Percentiles rank a stretch among this genome's conserved stretches.
phyloP scores from a whole-genome alignment of 2,113 vertebrate genomes.

The Phaethon lepturus region DNA sequence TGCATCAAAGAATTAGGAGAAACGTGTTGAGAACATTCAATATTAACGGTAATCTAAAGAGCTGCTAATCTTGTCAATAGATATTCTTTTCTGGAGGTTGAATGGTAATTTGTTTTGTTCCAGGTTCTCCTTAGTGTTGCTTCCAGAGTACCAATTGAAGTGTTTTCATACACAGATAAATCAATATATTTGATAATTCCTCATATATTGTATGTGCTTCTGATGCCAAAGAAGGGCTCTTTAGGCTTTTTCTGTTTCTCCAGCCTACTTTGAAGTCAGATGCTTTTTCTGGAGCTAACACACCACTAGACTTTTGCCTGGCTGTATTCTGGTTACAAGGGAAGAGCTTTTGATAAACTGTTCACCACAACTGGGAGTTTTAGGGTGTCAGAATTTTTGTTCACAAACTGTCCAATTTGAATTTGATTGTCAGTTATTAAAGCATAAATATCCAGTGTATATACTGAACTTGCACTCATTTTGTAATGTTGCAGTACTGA shows the following conservation, averaged over 20 bases:
- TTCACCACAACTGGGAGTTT: neutral
- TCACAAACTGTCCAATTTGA: neutral
- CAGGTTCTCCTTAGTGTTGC: neutral
- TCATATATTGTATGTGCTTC: neutral
- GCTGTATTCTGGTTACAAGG: neutral
- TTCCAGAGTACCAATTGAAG: neutral
- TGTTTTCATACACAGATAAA: neutral
- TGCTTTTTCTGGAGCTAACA: neutral
- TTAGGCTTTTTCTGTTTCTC: neutral
- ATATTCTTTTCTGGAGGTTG: neutral
- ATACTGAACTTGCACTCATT: neutral
- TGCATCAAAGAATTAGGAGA: neutral
- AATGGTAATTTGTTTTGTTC: neutral
- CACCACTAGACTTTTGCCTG: neutral
- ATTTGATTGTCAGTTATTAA: neutral
- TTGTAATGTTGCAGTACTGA: neutral
- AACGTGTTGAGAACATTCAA: neutral
- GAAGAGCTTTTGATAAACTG: neutral
- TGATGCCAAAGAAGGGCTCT: neutral
- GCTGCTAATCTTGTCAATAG: neutral
- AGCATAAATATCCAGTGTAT: neutral
- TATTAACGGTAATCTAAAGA: neutral
- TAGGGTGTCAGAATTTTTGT: neutral
- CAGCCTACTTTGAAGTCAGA: neutral
- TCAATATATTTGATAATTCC: neutral